Base-by-base conservation (phyloP, 2,113 vertebrate genomes). In the Xiphophorus maculatus region DNA sequence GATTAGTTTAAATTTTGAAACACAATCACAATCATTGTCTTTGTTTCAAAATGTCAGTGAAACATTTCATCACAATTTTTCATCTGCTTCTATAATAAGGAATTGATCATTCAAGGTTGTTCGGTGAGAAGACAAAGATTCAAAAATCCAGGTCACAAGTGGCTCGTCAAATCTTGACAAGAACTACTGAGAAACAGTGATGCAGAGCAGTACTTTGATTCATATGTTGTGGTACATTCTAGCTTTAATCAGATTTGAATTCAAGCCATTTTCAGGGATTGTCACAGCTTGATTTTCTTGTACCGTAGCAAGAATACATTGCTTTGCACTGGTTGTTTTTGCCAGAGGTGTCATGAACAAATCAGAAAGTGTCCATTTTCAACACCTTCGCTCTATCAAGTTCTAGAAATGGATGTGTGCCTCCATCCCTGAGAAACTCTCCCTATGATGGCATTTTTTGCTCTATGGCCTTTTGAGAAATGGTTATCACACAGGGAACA, bases 401-500 rank as follows among this genome's bases (percentile, higher is more conserved):
- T 30, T 51, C 14, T 11, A 28, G 30, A 40, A 27, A 30, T 40
- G 3, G 8, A 15, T 71, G 69, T 44, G 32, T 30, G 62, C 30
- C 29, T 19, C 22, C 15, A 17, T 33, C 40, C 79, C 60, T 28
- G 1, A 82, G 66, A 73, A 61, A 4, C 60, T 14, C 37, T 71
- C 13, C 44, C 7, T 70, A 25, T 60, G 30, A 12, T 69, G 28
- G 37, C 63, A 63, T 33, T 22, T 35, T 60, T 61, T 61, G 71
- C 32, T 64, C 42, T 35, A 35, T 76, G 81, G 70, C 74, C 66
- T 79, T 73, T 61, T 69, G 71, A 86, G 74, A 74, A 85, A 87
- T 80, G 70, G 64, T 60, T 75, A 81, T 80, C 66, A 73, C 73
- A 75, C 76, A 73, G 72, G 66, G 51, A 72, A 73, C 42, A 78